Percentiles rank a stretch among this genome's conserved stretches.
Evolutionary conservation across 2,797 vertebrate genomes (phyloP).

Genomic region (Phataginus tricuspis): DNA sequence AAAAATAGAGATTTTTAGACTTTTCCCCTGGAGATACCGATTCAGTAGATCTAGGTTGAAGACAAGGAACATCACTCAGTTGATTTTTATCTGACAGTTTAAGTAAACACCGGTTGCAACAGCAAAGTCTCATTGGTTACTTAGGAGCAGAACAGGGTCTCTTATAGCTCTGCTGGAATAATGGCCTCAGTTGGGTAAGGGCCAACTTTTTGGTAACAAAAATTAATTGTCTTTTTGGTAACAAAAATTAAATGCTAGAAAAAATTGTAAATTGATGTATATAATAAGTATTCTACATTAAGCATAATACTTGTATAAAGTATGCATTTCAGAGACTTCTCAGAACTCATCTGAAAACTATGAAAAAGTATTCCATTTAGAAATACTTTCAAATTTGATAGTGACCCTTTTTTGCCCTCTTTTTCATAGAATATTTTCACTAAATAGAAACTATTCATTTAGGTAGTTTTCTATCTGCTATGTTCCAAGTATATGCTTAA

Average conservation of each 20-base stretch:
- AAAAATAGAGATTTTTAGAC: neutral
- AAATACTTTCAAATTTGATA: constrained; percentile 53
- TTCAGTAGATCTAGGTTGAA: neutral
- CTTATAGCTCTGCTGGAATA: neutral
- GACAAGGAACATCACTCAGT: neutral
- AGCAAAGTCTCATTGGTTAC: neutral
- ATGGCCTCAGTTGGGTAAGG: neutral
- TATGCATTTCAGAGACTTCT: neutral
- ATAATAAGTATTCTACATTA: neutral
- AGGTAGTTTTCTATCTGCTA: neutral
- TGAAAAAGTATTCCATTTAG: constrained; percentile 28
- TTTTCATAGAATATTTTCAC: neutral
- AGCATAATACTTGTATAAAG: neutral
- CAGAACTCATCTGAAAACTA: constrained; percentile 27
- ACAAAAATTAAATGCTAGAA: constrained; percentile 14
- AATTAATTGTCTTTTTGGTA: neutral
- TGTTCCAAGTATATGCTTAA: neutral
- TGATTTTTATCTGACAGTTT: neutral
- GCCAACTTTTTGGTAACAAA: neutral
- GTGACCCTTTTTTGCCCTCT: neutral
- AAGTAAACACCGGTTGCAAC: neutral
- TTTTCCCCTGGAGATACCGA: neutral
- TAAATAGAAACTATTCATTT: neutral
- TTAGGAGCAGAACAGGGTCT: neutral
- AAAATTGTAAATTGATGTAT: neutral